Evolutionary conservation across 2,113 vertebrate species (phyloP).

Genomic region (Aythya baeri): DNA sequence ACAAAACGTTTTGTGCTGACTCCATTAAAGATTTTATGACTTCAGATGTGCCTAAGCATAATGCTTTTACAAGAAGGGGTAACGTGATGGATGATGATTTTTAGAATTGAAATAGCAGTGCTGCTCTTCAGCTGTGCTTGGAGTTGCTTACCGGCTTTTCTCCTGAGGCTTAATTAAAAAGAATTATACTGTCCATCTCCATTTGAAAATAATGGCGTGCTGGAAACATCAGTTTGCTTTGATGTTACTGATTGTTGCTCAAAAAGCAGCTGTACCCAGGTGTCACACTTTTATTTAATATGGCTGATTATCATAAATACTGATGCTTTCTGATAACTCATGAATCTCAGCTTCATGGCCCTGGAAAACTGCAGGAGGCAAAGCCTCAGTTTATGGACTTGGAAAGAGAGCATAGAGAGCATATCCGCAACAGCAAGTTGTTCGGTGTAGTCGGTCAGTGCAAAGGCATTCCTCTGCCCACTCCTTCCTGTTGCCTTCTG

Average conservation of each 20-base stretch:
- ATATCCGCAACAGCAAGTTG: not conserved
- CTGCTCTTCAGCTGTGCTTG: not conserved
- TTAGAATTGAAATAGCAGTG: not conserved
- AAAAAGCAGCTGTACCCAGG: not conserved
- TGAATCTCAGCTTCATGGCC: not conserved
- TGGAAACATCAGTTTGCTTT: not conserved
- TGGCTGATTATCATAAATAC: not conserved
- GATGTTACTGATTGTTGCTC: not conserved
- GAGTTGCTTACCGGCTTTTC: constrained; percentile 16
- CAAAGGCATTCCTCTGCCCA: constrained; percentile 17
- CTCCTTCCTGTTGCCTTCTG: constrained; percentile 25
- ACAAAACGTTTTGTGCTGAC: not conserved
- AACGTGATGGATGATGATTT: not conserved
- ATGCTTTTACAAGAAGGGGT: constrained; percentile 1
- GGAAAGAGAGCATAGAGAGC: not conserved
- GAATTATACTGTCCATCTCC: not conserved
- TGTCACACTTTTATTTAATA: not conserved
- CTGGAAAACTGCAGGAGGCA: not conserved
- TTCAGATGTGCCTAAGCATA: not conserved
- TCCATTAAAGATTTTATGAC: constrained; percentile 26
- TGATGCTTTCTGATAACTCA: not conserved
- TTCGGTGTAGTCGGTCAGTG: fast-evolving
- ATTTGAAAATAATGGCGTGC: not conserved
- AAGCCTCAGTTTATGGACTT: not conserved
- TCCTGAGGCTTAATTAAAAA: constrained; percentile 33